A percentile compares a stretch with the other conserved stretches of the same genome.
These are phyloP conservation scores for Scytalopus superciliaris DNA, from an alignment of 2,113 vertebrate genomes.

Conservation along the genomic window DNA sequence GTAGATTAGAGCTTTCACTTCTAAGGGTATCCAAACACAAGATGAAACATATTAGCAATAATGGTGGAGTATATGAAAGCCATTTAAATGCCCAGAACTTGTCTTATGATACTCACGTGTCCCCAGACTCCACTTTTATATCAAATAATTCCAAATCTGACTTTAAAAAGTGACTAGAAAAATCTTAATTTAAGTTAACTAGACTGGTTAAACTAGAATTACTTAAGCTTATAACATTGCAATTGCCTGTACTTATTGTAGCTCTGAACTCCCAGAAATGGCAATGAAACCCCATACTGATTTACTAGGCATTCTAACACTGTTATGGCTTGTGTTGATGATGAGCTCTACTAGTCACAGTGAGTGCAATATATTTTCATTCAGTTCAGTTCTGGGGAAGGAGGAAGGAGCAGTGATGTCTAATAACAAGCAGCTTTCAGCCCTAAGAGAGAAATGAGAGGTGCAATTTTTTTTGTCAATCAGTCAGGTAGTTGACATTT, in stretches of 20 bases:
- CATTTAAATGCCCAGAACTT: neutral
- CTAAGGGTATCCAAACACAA: neutral
- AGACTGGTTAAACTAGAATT: constrained; percentile 2
- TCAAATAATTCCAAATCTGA: neutral
- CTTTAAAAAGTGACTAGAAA: neutral
- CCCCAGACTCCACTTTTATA: neutral
- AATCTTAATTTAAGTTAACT: neutral
- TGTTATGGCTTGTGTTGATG: neutral
- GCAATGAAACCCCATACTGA: neutral
- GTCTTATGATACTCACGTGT: neutral
- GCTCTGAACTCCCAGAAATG: neutral
- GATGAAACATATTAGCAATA: neutral
- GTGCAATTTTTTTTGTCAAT: neutral
- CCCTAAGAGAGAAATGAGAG: neutral
- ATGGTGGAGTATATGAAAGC: neutral
- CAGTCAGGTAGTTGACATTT: neutral
- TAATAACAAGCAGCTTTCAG: neutral
- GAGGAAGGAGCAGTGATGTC: neutral
- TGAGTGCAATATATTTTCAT: neutral
- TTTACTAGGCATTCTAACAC: neutral
- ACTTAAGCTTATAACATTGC: neutral
- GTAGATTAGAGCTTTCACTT: neutral
- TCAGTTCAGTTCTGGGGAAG: neutral
- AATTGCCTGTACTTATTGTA: neutral
- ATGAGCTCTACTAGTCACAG: neutral